Percentiles rank a stretch among this genome's conserved stretches.
phyloP scores from a whole-genome alignment of 2,888 invertebrate genomes.

The Steinernema scapterisci region DNA sequence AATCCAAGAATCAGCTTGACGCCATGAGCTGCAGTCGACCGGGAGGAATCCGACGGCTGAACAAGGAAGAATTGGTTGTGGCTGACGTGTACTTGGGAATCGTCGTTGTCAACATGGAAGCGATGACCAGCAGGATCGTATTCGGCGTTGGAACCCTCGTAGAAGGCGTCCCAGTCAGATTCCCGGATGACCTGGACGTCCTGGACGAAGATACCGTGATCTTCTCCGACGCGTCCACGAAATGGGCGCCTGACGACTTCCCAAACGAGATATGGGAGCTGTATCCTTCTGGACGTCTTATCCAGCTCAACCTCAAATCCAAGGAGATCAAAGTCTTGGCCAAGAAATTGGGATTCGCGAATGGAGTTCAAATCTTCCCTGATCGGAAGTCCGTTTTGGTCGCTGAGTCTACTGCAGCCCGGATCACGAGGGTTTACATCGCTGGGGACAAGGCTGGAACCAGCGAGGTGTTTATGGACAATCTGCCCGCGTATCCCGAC shows the following conservation, averaged over 20 bases:
- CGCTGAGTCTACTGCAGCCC: conserved; percentile 76
- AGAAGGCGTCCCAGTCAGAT: conserved; percentile 75
- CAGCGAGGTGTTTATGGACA: conserved; percentile 79
- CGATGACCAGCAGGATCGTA: not conserved
- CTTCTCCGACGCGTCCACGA: conserved; percentile 83
- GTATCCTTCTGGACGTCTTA: conserved; percentile 47
- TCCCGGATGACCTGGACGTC: conserved; percentile 80
- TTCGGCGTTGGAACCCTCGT: conserved; percentile 71
- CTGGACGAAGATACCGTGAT: conserved; percentile 74
- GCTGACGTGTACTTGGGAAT: conserved; percentile 87
- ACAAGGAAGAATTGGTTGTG: conserved; percentile 76
- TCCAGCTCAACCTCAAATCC: conserved; percentile 80
- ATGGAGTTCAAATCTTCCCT: conserved; percentile 82
- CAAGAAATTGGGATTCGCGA: conserved; percentile 81
- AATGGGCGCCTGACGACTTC: conserved; percentile 73
- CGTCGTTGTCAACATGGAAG: conserved; percentile 77
- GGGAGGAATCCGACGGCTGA: conserved; percentile 83
- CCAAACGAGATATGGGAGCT: conserved; percentile 18
- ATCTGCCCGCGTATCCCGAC: conserved; percentile 73
- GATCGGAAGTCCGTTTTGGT: conserved; percentile 83
- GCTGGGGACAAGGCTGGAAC: conserved; percentile 71
- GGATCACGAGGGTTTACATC: conserved; percentile 71
- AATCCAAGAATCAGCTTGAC: conserved; percentile 51
- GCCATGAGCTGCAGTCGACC: conserved; percentile 88
- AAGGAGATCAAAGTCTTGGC: conserved; percentile 80